Conservation (phyloP, 1,140 invertebrate genomes). For the Bombus fervidus region DNA sequence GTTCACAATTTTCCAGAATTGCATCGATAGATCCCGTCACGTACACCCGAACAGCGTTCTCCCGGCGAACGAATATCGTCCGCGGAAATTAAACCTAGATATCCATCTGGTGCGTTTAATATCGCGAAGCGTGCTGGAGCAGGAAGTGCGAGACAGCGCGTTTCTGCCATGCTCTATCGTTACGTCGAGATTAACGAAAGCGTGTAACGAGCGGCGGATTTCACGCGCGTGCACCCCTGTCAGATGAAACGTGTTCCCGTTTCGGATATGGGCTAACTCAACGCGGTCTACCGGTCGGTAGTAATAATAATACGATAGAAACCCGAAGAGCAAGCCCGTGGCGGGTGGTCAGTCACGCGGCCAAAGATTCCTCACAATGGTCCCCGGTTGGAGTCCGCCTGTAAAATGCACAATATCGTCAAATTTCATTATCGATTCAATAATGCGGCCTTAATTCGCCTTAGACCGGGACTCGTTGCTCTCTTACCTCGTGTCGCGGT, state of each 20-base stretch:
- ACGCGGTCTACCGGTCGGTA: background rate
- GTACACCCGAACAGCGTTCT: background rate
- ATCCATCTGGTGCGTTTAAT: slow-evolving; percentile 36
- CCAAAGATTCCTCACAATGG: slow-evolving; percentile 76
- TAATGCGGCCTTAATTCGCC: slow-evolving; percentile 80
- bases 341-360: slow-evolving; percentile 71
- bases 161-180: slow-evolving; percentile 40
- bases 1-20: background rate
- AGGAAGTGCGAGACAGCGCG: slow-evolving; percentile 17
- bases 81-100: slow-evolving; percentile 53
- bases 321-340: slow-evolving; percentile 46
- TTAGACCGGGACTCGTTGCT: slow-evolving; percentile 32
- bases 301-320: slow-evolving; percentile 64
- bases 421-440: slow-evolving; percentile 82
- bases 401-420: slow-evolving; percentile 82
- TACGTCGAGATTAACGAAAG: slow-evolving; percentile 69
- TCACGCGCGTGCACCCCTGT: slow-evolving; percentile 73
- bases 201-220: slow-evolving; percentile 71
- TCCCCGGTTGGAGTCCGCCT: slow-evolving; percentile 55
- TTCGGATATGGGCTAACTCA: slow-evolving; percentile 50
- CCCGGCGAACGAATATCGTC: background rate
- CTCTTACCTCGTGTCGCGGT: slow-evolving; percentile 42
- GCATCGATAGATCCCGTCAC: background rate
- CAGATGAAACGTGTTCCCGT: slow-evolving; percentile 45
- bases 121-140: background rate